These are phyloP conservation scores for Cosmorhoe ocellata DNA, from an alignment of 2,888 invertebrate species.

Conservation along the genomic window DNA sequence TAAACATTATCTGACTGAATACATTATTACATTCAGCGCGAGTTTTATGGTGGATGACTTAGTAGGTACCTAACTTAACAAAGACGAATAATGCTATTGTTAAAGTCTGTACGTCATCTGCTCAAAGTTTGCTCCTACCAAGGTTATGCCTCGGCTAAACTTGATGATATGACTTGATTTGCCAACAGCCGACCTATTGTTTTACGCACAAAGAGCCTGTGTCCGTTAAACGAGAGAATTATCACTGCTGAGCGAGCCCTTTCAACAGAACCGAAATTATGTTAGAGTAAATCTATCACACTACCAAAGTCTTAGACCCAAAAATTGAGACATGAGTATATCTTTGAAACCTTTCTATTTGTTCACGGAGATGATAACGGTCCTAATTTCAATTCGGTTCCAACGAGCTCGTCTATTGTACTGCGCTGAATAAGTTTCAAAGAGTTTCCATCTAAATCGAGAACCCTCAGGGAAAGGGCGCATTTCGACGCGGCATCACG, in stretches of 20 bases:
- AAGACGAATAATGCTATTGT: conserved; percentile 59
- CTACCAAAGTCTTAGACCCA: conserved; percentile 44
- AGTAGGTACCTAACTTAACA: too few relatives aligned
- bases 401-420: conserved; percentile 63
- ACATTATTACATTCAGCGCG: conserved; percentile 12
- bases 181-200: conserved; percentile 54
- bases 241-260: conserved; percentile 40
- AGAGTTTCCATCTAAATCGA: conserved; percentile 60
- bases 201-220: conserved; percentile 49
- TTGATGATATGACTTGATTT: conserved; percentile 42
- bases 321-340: conserved; percentile 55
- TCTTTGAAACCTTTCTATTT: conserved; percentile 65
- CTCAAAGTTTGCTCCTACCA: conserved; percentile 51
- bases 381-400: conserved; percentile 71
- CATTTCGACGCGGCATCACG: conserved; percentile 71
- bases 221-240: conserved; percentile 49
- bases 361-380: conserved; percentile 53
- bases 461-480: conserved; percentile 57
- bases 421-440: conserved; percentile 59
- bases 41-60: conserved; percentile 51
- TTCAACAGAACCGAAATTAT: conserved; percentile 38
- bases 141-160: conserved; percentile 49
- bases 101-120: conserved; percentile 51
- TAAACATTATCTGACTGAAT: too few relatives aligned
- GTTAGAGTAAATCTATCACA: conserved; percentile 50